Conservation (phyloP, 2,797 vertebrate genomes). For the Scleropages formosus region DNA sequence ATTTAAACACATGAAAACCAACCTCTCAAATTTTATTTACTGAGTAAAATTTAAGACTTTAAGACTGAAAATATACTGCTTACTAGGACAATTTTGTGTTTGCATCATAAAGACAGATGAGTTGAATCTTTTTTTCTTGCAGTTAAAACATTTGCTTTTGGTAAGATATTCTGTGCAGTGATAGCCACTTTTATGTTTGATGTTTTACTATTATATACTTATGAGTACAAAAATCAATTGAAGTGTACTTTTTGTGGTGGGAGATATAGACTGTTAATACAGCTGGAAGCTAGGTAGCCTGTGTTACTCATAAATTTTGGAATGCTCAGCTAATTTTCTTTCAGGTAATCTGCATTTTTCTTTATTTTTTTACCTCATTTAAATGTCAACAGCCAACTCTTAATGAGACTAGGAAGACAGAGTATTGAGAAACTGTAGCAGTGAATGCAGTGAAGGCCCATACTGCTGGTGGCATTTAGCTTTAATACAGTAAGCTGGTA, state of each 20-base stretch:
- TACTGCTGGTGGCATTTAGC: neutral
- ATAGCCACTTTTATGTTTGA: neutral
- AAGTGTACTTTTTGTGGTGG: conserved; percentile 12
- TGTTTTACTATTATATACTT: neutral
- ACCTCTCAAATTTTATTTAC: no score
- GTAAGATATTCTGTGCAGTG: conserved; percentile 3
- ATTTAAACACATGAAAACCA: neutral
- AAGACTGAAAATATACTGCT: neutral
- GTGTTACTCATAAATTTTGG: neutral
- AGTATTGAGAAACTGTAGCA: conserved; percentile 1
- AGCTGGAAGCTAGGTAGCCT: neutral
- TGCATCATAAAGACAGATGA: neutral
- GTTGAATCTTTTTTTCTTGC: conserved; percentile 9
- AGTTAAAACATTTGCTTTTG: neutral
- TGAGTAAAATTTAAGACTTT: no score
- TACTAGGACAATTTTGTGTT: conserved; percentile 2
- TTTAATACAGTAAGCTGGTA: neutral
- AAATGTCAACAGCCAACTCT: neutral
- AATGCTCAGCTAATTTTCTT: neutral
- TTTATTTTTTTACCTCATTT: neutral
- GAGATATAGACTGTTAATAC: conserved; percentile 6
- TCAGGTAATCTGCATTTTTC: neutral
- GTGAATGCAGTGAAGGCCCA: neutral
- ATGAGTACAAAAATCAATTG: neutral
- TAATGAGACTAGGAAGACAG: neutral